phyloP scores from a whole-genome alignment of 2,888 invertebrate species.

The Tetheella fluctuosa region DNA sequence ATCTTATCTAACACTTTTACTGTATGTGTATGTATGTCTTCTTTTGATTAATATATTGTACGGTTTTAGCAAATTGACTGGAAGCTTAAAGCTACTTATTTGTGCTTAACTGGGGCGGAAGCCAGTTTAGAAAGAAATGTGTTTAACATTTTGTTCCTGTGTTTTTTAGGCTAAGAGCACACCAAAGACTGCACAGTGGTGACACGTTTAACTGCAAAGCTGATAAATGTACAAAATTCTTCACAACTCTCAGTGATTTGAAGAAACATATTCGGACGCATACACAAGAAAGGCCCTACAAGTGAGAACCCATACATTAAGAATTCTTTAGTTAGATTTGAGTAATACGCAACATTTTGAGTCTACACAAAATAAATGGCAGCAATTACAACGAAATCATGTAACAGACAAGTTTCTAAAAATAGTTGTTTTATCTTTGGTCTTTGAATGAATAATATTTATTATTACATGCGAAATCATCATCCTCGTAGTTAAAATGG shows the following conservation, averaged over 20 bases:
- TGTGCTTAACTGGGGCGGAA: too few species aligned
- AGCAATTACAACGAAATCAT: not conserved
- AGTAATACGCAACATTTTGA: too few species aligned
- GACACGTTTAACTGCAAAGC: conserved; percentile 96
- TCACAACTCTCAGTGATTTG: conserved; percentile 96
- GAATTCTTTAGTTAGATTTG: too few species aligned
- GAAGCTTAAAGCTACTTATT: too few species aligned
- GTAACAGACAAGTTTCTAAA: not conserved
- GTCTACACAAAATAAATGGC: too few species aligned
- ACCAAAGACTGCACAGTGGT: conserved; percentile 96
- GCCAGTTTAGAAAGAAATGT: too few species aligned
- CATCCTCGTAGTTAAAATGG: not conserved
- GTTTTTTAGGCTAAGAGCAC: conserved; percentile 89
- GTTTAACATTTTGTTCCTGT: not conserved
- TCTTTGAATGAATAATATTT: not conserved
- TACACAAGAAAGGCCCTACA: conserved; percentile 95
- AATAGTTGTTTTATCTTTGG: not conserved
- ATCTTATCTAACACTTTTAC: too few species aligned
- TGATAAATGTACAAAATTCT: conserved; percentile 93
- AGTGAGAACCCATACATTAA: conserved; percentile 78
- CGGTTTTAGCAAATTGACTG: too few species aligned
- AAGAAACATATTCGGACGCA: conserved; percentile 97
- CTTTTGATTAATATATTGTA: too few species aligned
- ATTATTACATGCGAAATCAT: not conserved
- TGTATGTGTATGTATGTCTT: too few species aligned